Evolutionary conservation across 2,113 vertebrate species (phyloP), one percentile per base, ranked within the genome.

Genomic region (Menura novaehollandiae): DNA sequence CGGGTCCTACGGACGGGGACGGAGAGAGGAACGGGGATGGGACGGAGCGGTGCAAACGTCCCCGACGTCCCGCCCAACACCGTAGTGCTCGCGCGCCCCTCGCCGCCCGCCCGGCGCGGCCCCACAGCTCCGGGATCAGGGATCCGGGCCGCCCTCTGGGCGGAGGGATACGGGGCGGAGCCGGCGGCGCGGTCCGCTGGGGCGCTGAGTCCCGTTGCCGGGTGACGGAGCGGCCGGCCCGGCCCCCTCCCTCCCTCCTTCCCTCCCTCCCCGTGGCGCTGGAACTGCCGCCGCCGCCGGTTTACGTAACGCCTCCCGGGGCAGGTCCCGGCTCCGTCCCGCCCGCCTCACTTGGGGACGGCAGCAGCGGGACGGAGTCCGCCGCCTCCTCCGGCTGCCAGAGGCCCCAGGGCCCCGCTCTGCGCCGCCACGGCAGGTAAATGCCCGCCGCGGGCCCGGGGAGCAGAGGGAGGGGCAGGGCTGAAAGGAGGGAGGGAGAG

Each of bases 271-370:
- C 92, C 91, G 96, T 91, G 95, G 97, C 95, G 97, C 97, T 91
- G 93, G 88, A 93, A 89, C 95, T 37, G 91, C 93, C 79, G 91
- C 97, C 88, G 93, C 97, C 91, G 97, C 97, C 92, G 97, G 94
- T 98, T 98, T 97, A 98, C 98, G 97, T 98, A 95, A 98, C 98
- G 97, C 98, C 95, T 96, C 93, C 85, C 89, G 75, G 95, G 96
- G 95, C 96, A 93, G 96, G 95, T 93, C 94, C 86, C 91, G 91
- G 94, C 97, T 94, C 93, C 95, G 95, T 90, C 97, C 96, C 95
- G 96, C 96, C 97, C 95, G 95, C 97, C 93, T 96, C 90, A 91
- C 95, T 97, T 96, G 97, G 97, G 97, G 96, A 95, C 88, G 92
- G 94, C 92, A 83, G 92, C 86, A 94, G 89, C 79, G 90, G 95